These are phyloP conservation scores for Chroicocephalus ridibundus DNA, from an alignment of 2,113 vertebrate genomes.

Conservation along the genomic window DNA sequence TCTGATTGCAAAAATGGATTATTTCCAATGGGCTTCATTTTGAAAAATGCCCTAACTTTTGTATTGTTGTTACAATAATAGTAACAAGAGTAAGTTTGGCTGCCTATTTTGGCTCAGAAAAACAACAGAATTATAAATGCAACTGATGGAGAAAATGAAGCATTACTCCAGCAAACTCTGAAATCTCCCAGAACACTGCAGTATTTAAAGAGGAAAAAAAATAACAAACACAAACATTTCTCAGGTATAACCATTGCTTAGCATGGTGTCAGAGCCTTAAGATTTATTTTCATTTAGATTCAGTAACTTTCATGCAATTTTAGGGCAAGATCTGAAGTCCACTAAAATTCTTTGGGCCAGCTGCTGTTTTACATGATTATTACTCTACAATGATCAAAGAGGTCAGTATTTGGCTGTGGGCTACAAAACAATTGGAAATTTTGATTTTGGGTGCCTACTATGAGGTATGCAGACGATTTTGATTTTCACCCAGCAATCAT, in stretches of 20 bases:
- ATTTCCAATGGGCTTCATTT: background rate
- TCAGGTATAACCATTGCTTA: background rate
- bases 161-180: background rate
- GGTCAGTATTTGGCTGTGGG: background rate
- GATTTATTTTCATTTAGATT: background rate
- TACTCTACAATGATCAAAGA: background rate
- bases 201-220: background rate
- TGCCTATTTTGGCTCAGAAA: slow-evolving; percentile 24
- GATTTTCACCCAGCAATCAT: background rate
- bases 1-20: background rate
- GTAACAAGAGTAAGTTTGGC: background rate
- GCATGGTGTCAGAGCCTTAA: background rate
- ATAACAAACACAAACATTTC: background rate
- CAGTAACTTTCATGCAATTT: background rate
- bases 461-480: background rate
- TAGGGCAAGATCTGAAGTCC: background rate
- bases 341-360: background rate
- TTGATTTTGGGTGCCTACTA: background rate
- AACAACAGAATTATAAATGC: background rate
- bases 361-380: background rate
- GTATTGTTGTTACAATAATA: slow-evolving; percentile 5
- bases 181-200: background rate
- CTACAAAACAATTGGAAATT: background rate
- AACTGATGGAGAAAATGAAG: background rate
- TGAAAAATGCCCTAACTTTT: slow-evolving; percentile 8